Evolutionary conservation across 2,797 vertebrate genomes (phyloP).

Genomic region (Dromococcyx pavoninus): DNA sequence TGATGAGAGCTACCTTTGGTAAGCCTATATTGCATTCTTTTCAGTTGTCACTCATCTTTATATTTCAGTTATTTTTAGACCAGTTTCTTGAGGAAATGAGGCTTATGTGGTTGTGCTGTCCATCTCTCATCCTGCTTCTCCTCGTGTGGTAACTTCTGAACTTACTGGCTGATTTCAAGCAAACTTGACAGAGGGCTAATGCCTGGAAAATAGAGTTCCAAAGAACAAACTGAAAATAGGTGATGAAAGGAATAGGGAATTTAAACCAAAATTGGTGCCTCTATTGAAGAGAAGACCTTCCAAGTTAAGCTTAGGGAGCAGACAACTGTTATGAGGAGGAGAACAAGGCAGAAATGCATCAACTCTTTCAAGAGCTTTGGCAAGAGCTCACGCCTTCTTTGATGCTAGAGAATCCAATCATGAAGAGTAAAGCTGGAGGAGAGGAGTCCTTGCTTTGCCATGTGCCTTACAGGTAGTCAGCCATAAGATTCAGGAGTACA

Average conservation of each 20-base stretch:
- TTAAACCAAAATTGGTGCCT: not conserved
- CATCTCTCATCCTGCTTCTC: not conserved
- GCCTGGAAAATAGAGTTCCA: not conserved
- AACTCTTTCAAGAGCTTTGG: not conserved
- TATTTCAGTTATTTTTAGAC: slow-evolving; percentile 1
- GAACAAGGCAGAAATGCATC: not conserved
- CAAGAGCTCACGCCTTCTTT: not conserved
- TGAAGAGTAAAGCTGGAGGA: not conserved
- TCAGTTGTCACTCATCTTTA: not conserved
- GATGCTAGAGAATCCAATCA: not conserved
- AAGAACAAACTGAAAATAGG: not conserved
- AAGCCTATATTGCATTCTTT: not conserved
- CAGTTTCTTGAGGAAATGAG: not conserved
- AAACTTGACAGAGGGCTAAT: not conserved
- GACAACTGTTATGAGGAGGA: not conserved
- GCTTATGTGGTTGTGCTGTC: not conserved
- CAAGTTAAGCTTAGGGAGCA: not conserved
- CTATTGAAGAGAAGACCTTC: not conserved
- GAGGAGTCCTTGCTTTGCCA: not conserved
- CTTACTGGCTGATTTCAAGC: not conserved
- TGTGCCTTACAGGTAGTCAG: not conserved
- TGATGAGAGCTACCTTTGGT: not conserved
- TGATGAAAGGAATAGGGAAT: not conserved
- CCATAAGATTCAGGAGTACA: not conserved
- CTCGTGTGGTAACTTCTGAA: not conserved